phyloP scores from a whole-genome alignment of 2,797 vertebrate species.

The Oreonectes daqikongensis region DNA sequence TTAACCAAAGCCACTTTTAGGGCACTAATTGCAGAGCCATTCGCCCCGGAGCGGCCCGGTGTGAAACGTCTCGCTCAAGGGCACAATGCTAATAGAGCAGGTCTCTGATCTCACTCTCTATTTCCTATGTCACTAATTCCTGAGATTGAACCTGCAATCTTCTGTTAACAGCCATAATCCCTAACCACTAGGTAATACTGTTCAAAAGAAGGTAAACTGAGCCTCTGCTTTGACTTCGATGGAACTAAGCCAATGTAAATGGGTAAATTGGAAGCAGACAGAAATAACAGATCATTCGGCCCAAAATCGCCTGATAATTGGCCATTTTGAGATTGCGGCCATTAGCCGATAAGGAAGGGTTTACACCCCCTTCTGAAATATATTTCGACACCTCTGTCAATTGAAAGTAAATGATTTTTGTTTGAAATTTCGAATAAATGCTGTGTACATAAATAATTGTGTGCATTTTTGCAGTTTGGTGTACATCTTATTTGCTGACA shows the following conservation, averaged over 20 bases:
- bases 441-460: not conserved
- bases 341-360: not conserved
- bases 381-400: not conserved
- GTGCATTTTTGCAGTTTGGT: slow-evolving; percentile 2
- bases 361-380: slow-evolving; percentile 3
- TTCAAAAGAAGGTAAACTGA: slow-evolving; percentile 20
- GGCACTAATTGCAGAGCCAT: slow-evolving; percentile 37
- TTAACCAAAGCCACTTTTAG: slow-evolving; percentile 42
- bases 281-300: slow-evolving; percentile 12
- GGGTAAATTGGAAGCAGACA: slow-evolving; percentile 23
- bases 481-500: not conserved
- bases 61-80: slow-evolving; percentile 26
- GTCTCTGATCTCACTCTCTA: slow-evolving; percentile 27
- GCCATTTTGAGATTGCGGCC: not conserved
- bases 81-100: slow-evolving; percentile 28
- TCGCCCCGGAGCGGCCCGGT: slow-evolving; percentile 8
- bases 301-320: slow-evolving; percentile 23
- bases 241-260: slow-evolving; percentile 2
- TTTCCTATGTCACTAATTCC: slow-evolving; percentile 31
- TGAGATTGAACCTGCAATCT: slow-evolving; percentile 31
- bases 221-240: slow-evolving; percentile 3
- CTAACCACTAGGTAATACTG: slow-evolving; percentile 9
- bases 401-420: slow-evolving; percentile 1
- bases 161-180: slow-evolving; percentile 7
- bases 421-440: not conserved